These are phyloP conservation scores for Geodia barretti DNA, from an alignment of 37 sponge, comb jelly and placozoan species.

Conservation along the genomic window DNA sequence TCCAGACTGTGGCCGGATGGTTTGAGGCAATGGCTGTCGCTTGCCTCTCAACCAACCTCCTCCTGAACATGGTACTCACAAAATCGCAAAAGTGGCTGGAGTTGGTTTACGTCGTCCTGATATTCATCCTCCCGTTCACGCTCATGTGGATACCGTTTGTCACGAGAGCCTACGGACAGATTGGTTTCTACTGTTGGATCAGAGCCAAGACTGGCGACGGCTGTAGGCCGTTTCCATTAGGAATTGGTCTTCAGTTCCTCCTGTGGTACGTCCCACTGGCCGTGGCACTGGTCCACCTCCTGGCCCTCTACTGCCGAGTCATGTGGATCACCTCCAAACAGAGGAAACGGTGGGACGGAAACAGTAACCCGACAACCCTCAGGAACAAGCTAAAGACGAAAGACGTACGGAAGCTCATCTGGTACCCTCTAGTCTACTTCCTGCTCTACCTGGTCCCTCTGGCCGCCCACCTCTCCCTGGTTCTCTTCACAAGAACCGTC, in stretches of 20 bases:
- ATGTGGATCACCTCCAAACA: not conserved
- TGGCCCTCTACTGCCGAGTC: constrained; percentile 16
- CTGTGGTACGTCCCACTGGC: constrained; percentile 62
- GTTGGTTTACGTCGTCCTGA: constrained; percentile 3
- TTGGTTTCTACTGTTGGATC: constrained; percentile 83
- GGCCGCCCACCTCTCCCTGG: not conserved
- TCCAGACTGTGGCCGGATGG: constrained; percentile 7
- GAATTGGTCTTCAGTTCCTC: constrained; percentile 24
- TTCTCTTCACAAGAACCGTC: not conserved
- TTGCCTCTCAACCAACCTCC: constrained; percentile 34
- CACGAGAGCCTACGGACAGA: constrained; percentile 44
- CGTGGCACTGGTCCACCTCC: constrained; percentile 20
- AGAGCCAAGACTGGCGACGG: constrained; percentile 8
- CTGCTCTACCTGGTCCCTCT: constrained; percentile 45
- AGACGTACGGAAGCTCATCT: constrained; percentile 14
- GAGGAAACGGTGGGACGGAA: constrained; percentile 2
- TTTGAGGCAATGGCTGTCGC: constrained; percentile 19
- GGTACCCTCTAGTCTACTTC: constrained; percentile 49
- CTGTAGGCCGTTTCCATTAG: not conserved
- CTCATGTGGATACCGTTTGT: constrained; percentile 70
- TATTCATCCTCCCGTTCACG: constrained; percentile 39
- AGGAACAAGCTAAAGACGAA: not conserved
- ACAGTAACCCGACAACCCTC: not conserved
- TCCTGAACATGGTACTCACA: constrained; percentile 12
- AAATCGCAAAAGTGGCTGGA: constrained; percentile 6